Evolutionary conservation across 2,797 vertebrate genomes (phyloP).

Genomic region (Poecilia picta): DNA sequence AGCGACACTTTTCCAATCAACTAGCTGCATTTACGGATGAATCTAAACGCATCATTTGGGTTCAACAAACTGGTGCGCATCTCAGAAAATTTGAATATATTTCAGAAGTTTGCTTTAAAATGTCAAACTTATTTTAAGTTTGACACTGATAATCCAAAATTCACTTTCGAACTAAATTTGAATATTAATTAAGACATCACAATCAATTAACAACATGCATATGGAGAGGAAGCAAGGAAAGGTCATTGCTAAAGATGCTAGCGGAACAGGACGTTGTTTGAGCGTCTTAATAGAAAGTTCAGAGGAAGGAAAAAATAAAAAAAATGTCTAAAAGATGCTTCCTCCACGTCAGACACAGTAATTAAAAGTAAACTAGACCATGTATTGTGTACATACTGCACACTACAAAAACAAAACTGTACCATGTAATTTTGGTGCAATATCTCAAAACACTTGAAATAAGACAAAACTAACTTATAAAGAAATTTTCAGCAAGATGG

Average conservation of each 20-base stretch:
- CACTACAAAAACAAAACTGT: background rate
- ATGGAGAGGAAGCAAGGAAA: background rate
- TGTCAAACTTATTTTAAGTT: background rate
- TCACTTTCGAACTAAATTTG: background rate
- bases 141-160: background rate
- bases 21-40: background rate
- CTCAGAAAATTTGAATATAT: background rate
- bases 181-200: background rate
- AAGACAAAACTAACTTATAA: too few relatives aligned
- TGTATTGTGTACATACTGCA: background rate
- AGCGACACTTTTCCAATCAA: background rate
- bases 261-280: background rate
- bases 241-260: background rate
- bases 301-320: background rate
- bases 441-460: too few relatives aligned
- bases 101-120: background rate
- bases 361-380: background rate
- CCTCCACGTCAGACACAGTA: background rate
- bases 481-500: too few relatives aligned
- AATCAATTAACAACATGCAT: background rate
- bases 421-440: background rate
- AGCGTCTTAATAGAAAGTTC: background rate
- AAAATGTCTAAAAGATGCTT: background rate
- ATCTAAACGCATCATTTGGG: background rate
- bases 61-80: background rate